Conservation (phyloP, 2,888 invertebrate species). For the Polymixis lichenea region DNA sequence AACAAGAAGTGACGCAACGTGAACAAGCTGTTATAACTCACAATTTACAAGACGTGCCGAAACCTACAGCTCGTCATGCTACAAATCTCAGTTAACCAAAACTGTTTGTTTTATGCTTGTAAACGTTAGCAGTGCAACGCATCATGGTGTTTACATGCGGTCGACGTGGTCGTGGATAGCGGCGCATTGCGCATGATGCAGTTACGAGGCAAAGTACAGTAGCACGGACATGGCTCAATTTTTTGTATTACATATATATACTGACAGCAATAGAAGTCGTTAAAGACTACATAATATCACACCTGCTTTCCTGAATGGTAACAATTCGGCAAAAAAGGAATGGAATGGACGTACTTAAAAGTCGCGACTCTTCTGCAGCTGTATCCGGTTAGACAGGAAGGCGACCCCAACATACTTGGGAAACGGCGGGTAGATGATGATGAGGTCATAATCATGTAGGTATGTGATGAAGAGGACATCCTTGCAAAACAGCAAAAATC, state of each 20-base stretch:
- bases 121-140: conserved; percentile 15
- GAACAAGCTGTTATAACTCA: background rate
- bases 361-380: too few relatives aligned
- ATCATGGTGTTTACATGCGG: conserved; percentile 23
- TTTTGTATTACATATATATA: background rate
- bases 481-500: background rate
- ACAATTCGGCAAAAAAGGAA: background rate
- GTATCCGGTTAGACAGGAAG: background rate
- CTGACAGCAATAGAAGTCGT: background rate
- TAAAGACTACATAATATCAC: too few relatives aligned
- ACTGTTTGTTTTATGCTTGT: conserved; percentile 8
- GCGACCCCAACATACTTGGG: background rate
- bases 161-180: conserved; percentile 1
- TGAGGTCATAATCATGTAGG: background rate
- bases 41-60: background rate
- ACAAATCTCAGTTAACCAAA: conserved; percentile 21
- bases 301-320: background rate
- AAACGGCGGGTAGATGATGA: background rate
- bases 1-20: background rate
- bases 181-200: conserved; percentile 25
- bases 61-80: background rate
- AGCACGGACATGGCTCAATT: background rate
- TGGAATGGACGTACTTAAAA: background rate
- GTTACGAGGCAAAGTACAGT: conserved; percentile 8
- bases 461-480: background rate